Evolutionary conservation across 2,888 invertebrate species (phyloP), one percentile per base, ranked within the genome.

Genomic region (Latrodectus elegans): DNA sequence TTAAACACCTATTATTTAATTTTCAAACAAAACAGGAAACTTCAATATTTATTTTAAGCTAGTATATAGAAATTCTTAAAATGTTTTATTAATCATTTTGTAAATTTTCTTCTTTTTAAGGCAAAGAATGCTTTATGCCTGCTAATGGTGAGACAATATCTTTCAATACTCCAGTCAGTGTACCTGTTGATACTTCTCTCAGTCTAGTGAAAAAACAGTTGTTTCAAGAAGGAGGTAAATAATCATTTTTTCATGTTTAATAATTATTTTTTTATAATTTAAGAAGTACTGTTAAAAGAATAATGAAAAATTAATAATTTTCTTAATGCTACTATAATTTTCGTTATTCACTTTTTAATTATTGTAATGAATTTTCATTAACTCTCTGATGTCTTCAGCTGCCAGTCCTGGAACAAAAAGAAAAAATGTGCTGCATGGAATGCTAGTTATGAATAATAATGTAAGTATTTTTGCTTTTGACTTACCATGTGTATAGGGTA

Each of bases 121-220:
- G 96, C 89, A 94, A 97, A 60, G 95, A 95, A 90, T 99, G 99
- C 92, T 98, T 94, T 91, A 98, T 97, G 95, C 99, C 99, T 49
- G 99, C 98, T 0, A 99, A 99, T 93, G 99, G 99, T 0, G 99
- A 99, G 93, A 98, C 98, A 0, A 96, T 96, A 90, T 93, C 95
- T 49, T 97, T 99, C 85, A 95, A 94, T 55, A 97, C 97, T 0
- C 95, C 95, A 2, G 95, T 96, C 4, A 96, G 96, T 92, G 96
- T 99, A 90, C 96, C 97, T 1, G 95, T 98, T 11, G 97, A 98
- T 93, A 96, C 97, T 0, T 96, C 97, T 0, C 90, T 92, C 0
- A 91, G 90, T 77, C 90, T 93, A 15, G 90, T 93, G 11, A 93
- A 93, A 88, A 90, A 91, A 71, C 91, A 91, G 53, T 89, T 91